These are phyloP conservation scores for Prionailurus viverrinus DNA, from an alignment of 2,113 vertebrate species.

Conservation along the genomic window DNA sequence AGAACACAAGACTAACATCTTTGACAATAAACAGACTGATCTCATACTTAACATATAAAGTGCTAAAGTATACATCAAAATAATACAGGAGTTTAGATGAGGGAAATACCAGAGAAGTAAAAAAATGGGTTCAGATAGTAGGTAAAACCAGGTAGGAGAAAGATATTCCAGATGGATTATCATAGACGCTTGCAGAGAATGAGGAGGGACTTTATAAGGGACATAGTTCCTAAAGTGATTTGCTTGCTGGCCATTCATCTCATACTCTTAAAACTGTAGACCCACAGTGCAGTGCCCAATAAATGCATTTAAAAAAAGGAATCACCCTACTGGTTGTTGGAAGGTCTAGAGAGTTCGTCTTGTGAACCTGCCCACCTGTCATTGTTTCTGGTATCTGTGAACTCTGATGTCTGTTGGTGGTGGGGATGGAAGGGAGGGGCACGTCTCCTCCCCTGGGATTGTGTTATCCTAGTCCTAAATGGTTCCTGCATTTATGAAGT, in stretches of 20 bases:
- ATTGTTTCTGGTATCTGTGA: conserved; percentile 43
- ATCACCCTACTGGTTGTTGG: background rate
- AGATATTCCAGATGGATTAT: background rate
- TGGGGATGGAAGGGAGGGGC: background rate
- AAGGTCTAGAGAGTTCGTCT: conserved; percentile 28
- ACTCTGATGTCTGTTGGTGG: conserved; percentile 8
- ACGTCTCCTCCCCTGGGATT: background rate
- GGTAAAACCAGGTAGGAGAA: background rate
- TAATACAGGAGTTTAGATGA: background rate
- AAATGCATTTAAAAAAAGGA: background rate
- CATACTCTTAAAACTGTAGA: background rate
- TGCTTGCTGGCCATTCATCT: background rate
- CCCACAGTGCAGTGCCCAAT: background rate
- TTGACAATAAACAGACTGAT: background rate
- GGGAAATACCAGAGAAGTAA: background rate
- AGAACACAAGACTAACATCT: conserved; percentile 8
- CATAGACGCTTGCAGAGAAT: background rate
- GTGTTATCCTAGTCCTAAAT: background rate
- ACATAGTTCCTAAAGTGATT: background rate
- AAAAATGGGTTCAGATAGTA: conserved; percentile 13
- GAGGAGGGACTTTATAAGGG: background rate
- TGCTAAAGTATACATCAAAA: background rate
- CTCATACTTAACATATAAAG: background rate
- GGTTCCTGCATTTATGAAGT: conserved; percentile 24
- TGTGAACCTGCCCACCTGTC: background rate